Evolutionary conservation across 2,113 vertebrate genomes (phyloP), one percentile per base, ranked within the genome.

Genomic region (Passer domesticus): DNA sequence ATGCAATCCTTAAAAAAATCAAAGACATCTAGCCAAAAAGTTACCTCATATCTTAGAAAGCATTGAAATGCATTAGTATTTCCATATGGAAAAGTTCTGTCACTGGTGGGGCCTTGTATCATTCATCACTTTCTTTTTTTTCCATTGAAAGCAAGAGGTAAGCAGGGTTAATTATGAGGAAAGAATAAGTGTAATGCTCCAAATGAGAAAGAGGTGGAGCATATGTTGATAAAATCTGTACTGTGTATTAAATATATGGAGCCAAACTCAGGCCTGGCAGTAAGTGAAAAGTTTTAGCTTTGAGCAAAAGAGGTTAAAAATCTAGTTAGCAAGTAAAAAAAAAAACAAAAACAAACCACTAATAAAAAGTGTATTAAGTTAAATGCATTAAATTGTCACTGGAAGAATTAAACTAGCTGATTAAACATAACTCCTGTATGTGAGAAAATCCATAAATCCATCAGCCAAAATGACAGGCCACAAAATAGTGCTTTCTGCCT

Each of bases 371-470:
- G 5, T 33, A 37, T 31, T 44, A 37, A 59, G 19, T 37, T 37
- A 59, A 76, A 37, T 53, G 23, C 37, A 23, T 52, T 44, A 28
- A 92, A 50, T 75, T 81, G 13, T 39, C n/a, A 62, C 27, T 69
- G 37, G 14, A 85, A 74, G 55, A 95, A 90, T 84, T 83, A 70
- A 81, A 56, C 47, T 49, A 82, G 33, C n/a, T 67, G 52, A 75
- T 75, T 72, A 89, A 94, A 75, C 37, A 64, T 25, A 92, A 56
- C 25, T 94, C 55, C 60, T 63, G 39, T 27, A 70, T 46, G 15
- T 92, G 81, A 76, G 52, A 95, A 97, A 94, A 93, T 49, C 76
- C 60, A 69, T 74, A 97, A 94, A 93, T 49, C 76, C 60, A 69
- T 74, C 56, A 85, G 35, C 52, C 80, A 49, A 44, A 21, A 67